Evolutionary conservation across 1,140 invertebrate species (phyloP).

Genomic region (Eriocheir sinensis): DNA sequence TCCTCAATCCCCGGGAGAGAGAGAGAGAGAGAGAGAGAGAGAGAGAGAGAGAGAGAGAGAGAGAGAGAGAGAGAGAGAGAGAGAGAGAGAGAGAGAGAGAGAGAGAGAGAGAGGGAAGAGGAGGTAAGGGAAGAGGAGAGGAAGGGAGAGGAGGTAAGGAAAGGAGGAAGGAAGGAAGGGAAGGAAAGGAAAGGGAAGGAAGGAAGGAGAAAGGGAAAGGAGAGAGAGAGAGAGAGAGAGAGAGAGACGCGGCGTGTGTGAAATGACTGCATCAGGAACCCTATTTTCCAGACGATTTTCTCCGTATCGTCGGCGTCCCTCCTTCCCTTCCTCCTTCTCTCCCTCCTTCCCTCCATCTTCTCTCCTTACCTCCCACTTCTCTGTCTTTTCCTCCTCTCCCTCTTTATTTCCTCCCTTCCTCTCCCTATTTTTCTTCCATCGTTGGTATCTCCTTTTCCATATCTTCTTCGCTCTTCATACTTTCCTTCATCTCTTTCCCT

Average conservation of each 20-base stretch:
- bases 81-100: background rate
- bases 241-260: constrained; percentile 61
- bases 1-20: background rate
- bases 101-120: constrained; percentile 35
- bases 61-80: too few species aligned
- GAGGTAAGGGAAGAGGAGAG: too few species aligned
- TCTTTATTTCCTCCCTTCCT: constrained; percentile 29
- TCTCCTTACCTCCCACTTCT: background rate
- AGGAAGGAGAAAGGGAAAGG: constrained; percentile 29
- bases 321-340: background rate
- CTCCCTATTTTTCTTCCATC: background rate
- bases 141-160: too few species aligned
- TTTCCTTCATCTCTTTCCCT: background rate
- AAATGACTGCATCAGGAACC: constrained; percentile 73
- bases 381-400: background rate
- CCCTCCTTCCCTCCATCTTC: background rate
- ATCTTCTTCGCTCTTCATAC: constrained; percentile 1
- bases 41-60: too few species aligned
- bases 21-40: too few species aligned
- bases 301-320: constrained; percentile 65
- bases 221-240: constrained; percentile 45
- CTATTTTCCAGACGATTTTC: constrained; percentile 71
- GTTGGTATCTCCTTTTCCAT: background rate
- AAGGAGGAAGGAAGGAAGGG: background rate
- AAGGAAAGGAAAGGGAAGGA: constrained; percentile 17